phyloP scores from a whole-genome alignment of 2,797 vertebrate genomes.

The Hyperoplus immaculatus region DNA sequence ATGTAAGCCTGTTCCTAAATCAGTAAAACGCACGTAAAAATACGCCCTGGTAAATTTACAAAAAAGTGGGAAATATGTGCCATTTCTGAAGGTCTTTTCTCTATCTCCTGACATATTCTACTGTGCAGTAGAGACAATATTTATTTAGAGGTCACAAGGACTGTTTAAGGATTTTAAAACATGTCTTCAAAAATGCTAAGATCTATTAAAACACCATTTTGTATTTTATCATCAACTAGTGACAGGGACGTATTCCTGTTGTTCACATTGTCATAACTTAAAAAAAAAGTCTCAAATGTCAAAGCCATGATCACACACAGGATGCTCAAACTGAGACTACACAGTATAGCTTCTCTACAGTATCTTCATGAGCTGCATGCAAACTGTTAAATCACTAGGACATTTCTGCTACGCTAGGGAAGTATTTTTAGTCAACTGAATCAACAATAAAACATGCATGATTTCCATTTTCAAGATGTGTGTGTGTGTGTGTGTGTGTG shows the following conservation, averaged over 20 bases:
- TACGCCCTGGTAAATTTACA: background rate
- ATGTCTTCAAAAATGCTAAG: background rate
- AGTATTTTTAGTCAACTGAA: constrained; percentile 13
- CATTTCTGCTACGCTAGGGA: background rate
- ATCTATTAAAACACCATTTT: background rate
- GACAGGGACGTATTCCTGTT: background rate
- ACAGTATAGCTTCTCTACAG: background rate
- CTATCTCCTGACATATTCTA: background rate
- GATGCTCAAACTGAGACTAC: constrained; percentile 10
- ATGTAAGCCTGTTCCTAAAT: background rate
- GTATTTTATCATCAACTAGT: background rate
- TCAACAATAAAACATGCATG: constrained; percentile 30
- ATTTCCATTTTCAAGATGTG: constrained; percentile 16
- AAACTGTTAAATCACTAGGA: constrained; percentile 13
- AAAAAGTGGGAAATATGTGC: background rate
- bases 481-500: background rate
- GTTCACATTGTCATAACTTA: background rate
- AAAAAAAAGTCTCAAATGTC: constrained; percentile 30
- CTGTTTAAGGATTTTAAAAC: background rate
- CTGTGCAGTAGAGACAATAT: background rate
- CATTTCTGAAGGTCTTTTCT: background rate
- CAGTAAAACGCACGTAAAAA: no score
- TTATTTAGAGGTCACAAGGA: background rate
- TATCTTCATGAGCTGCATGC: constrained; percentile 34
- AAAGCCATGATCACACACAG: constrained; percentile 10